Evolutionary conservation across 2,888 invertebrate species (phyloP).

Genomic region (Chloroclystis v-ata): DNA sequence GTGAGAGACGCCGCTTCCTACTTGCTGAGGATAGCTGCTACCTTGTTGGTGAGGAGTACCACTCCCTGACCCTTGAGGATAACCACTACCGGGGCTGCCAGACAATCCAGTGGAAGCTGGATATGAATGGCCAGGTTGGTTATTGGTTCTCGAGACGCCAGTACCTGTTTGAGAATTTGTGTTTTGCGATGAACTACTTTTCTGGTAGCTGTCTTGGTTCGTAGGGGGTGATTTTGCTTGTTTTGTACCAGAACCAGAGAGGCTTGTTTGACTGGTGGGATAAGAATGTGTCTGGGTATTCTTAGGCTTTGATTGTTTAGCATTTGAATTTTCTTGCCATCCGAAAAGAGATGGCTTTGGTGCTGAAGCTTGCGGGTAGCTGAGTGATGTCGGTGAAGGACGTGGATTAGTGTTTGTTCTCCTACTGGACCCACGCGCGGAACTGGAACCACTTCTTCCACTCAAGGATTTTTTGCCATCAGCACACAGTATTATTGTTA

Average conservation of each 20-base stretch:
- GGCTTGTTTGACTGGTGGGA: conserved; percentile 59
- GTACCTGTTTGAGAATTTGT: conserved; percentile 33
- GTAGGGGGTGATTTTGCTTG: conserved; percentile 45
- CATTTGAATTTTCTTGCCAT: conserved; percentile 62
- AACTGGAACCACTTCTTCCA: conserved; percentile 55
- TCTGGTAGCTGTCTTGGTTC: conserved; percentile 58
- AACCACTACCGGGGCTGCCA: conserved; percentile 43
- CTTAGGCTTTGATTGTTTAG: conserved; percentile 46
- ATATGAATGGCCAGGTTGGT: conserved; percentile 50
- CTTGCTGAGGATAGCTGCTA: conserved; percentile 31
- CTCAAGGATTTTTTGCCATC: conserved; percentile 58
- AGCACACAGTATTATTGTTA: conserved; percentile 40
- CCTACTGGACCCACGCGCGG: conserved; percentile 53
- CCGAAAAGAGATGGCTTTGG: conserved; percentile 57
- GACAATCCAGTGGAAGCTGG: conserved; percentile 60
- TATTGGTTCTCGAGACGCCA: conserved; percentile 30
- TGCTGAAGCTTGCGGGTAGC: conserved; percentile 57
- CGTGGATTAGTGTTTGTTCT: conserved; percentile 54
- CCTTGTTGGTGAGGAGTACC: conserved; percentile 35
- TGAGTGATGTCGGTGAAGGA: conserved; percentile 63
- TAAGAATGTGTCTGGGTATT: conserved; percentile 47
- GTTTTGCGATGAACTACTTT: conserved; percentile 48
- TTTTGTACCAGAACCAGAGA: conserved; percentile 58
- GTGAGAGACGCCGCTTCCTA: conserved; percentile 34
- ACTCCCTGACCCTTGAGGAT: conserved; percentile 33